Conservation (phyloP, 2,797 vertebrate genomes). For the Chrosomus eos region DNA sequence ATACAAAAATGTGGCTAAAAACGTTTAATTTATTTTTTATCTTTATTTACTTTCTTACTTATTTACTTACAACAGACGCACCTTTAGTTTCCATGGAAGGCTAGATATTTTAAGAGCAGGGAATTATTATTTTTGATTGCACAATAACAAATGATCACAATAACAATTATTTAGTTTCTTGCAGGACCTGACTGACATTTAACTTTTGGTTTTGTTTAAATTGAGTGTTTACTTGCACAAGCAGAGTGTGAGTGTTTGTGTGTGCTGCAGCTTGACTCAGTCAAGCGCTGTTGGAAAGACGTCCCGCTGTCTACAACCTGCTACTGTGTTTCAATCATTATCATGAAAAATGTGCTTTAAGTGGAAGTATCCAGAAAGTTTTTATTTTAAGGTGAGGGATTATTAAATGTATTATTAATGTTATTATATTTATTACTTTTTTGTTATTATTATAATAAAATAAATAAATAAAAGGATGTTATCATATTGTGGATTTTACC, state of each 20-base stretch:
- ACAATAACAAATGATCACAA: background rate
- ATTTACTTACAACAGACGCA: no score
- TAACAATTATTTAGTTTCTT: background rate
- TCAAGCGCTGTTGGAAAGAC: conserved; percentile 12
- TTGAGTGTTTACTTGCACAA: no score
- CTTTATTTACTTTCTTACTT: no score
- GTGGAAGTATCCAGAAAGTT: background rate
- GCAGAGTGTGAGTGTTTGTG: no score
- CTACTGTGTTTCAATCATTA: conserved; percentile 54
- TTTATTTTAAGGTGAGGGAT: background rate
- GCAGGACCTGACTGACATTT: background rate
- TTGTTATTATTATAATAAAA: background rate
- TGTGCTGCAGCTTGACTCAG: conserved; percentile 19
- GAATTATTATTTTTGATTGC: background rate
- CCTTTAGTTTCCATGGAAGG: no score
- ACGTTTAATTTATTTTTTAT: no score
- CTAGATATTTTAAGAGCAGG: background rate
- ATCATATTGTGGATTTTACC: background rate
- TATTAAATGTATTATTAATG: background rate
- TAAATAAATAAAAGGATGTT: no score
- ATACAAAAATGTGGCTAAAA: no score
- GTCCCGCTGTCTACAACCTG: conserved; percentile 1
- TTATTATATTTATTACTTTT: background rate
- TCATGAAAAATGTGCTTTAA: background rate
- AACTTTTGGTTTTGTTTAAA: background rate